Evolutionary conservation across 1,140 invertebrate species (phyloP).

Genomic region (Drosophila pseudoobscura): DNA sequence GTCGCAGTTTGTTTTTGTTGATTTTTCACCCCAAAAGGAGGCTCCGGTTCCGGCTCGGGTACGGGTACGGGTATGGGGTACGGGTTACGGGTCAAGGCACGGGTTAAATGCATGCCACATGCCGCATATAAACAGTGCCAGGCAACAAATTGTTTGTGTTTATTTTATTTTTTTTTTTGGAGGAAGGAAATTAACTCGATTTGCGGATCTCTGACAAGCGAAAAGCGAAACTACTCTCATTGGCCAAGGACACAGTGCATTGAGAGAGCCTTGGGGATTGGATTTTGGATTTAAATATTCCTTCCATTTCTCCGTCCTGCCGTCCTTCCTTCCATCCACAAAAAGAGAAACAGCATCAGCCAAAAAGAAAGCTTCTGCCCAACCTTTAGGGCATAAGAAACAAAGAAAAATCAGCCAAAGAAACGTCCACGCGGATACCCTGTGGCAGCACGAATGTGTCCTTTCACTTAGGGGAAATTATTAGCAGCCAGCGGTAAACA

Average conservation of each 20-base stretch:
- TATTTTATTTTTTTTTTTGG: slow-evolving; percentile 13
- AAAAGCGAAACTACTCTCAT: slow-evolving; percentile 30
- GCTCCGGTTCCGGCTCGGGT: no score
- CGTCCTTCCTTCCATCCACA: background rate
- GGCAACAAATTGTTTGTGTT: no score
- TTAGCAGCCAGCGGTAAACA: no score
- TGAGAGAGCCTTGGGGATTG: slow-evolving; percentile 42
- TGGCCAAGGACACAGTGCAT: slow-evolving; percentile 23
- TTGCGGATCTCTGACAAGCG: slow-evolving; percentile 5
- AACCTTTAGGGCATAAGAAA: slow-evolving; percentile 23
- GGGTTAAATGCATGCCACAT: slow-evolving; percentile 3
- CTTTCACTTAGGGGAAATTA: no score
- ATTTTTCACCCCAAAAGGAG: slow-evolving; percentile 11
- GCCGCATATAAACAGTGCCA: slow-evolving; percentile 1
- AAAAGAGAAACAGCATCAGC: slow-evolving; percentile 23
- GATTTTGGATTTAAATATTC: slow-evolving; percentile 43
- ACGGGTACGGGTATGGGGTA: no score
- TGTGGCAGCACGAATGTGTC: no score
- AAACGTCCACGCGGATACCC: slow-evolving; percentile 1
- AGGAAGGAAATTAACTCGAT: slow-evolving; percentile 41
- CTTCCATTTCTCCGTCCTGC: background rate
- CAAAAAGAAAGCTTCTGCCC: slow-evolving; percentile 45
- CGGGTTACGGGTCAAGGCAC: no score
- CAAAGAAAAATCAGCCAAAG: slow-evolving; percentile 27
- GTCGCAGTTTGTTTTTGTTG: slow-evolving; percentile 50